A percentile compares a stretch with the other conserved stretches of the same genome.
Evolutionary conservation across 2,797 vertebrate species (phyloP).

Genomic region (Aplochiton taeniatus): DNA sequence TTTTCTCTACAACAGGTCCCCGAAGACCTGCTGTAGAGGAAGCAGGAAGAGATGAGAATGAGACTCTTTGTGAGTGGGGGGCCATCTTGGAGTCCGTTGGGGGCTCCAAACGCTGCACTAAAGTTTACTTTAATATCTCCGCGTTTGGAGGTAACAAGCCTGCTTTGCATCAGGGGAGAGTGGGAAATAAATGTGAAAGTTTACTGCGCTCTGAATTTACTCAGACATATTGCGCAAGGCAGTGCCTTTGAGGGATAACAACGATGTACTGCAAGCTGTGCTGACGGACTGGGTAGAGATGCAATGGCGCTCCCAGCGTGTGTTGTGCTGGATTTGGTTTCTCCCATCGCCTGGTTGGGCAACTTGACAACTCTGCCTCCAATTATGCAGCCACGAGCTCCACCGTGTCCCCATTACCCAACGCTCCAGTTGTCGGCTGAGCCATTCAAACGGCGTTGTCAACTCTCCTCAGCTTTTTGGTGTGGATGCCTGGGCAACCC

Average conservation of each 20-base stretch:
- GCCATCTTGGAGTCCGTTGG: constrained; percentile 41
- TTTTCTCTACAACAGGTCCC: constrained; percentile 57
- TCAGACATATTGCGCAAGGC: constrained; percentile 19
- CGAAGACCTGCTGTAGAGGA: constrained; percentile 51
- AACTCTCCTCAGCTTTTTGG: constrained; percentile 29
- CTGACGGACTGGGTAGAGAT: not conserved
- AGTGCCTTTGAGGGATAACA: not conserved
- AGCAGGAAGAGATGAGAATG: constrained; percentile 43
- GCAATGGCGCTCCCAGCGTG: constrained; percentile 12
- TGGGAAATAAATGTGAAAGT: constrained; percentile 9
- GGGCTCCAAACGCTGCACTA: constrained; percentile 14
- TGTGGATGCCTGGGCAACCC: constrained; percentile 14
- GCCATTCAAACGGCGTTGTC: constrained; percentile 39
- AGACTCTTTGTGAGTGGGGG: constrained; percentile 37
- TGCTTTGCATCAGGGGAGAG: constrained; percentile 13
- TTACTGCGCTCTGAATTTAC: constrained; percentile 15
- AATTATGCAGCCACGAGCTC: constrained; percentile 32
- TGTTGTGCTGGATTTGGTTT: constrained; percentile 31
- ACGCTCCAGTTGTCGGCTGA: constrained; percentile 19
- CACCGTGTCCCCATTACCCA: constrained; percentile 30
- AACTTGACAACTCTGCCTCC: constrained; percentile 32
- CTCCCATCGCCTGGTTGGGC: constrained; percentile 8
- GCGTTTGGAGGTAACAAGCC: constrained; percentile 41
- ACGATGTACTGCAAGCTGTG: constrained; percentile 13
- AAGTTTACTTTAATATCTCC: constrained; percentile 22